Evolutionary conservation across 2,888 invertebrate species (phyloP), one percentile per base, ranked within the genome.

Genomic region (Syrphus vitripennis): DNA sequence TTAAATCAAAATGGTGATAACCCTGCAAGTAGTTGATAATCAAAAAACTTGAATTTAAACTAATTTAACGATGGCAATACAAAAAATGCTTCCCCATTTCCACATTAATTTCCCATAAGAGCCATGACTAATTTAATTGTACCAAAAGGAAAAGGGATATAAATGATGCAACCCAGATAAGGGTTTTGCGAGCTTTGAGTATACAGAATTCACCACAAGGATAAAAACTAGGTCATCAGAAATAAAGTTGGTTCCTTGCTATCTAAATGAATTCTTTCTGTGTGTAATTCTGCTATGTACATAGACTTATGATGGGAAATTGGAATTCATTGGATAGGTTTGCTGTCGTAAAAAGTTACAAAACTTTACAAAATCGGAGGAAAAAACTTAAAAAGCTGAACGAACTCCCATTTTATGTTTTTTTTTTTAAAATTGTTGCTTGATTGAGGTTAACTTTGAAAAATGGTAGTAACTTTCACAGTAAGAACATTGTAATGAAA

Each of bases 401-500:
- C 2, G n/a, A n/a, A 34, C 12, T 12, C 10, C 12, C 12, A 12
- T 34, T 34, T 12, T 40, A 19, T 45, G 19, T 21, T 1, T 21
- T 0, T 21, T 9, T 34, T 34, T 6, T 31, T 19, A 3, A 21
- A 40, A 9, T 10, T 63, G 63, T 63, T 42, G 42, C 5, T 1
- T 26, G 12, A 42, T 26, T 14, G 1, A 14, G 24, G 9, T 42
- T 42, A n/a, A 40, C 40, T 26, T 5, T 34, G 57, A 61, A 34
- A 16, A 14, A 19, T 2, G 19, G 19, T 34, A 31, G 61, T 83
- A 70, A 86, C 81, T 81, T 81, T 29, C 61, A 24, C 45, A 86
- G 84, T 86, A 86, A 86, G 65, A 50, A 77, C 72, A 72, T 74
- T 86, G 84, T 86, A 86, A 86, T 63, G 82, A n/a, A 86, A 63